A percentile compares a stretch with the other conserved stretches of the same genome.
Conservation (phyloP, 2,797 vertebrate genomes). For the Enteromius mattozi region DNA sequence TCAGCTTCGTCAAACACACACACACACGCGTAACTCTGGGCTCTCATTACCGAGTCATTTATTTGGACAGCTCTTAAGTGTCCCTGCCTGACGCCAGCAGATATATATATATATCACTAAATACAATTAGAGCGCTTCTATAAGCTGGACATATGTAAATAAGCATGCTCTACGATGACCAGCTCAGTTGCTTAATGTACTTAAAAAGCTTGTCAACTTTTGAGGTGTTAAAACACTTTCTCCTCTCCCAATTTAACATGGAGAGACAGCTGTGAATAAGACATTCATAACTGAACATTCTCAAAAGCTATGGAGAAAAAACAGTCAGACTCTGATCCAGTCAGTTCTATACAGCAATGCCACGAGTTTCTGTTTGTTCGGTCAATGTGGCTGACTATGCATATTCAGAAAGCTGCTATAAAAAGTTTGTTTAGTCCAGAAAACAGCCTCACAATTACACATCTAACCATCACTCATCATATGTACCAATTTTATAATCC, state of each 20-base stretch:
- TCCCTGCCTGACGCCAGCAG: constrained; percentile 81
- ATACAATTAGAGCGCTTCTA: constrained; percentile 82
- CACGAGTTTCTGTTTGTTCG: neutral
- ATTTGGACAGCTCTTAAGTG: constrained; percentile 70
- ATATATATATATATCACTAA: constrained; percentile 77
- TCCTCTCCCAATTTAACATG: neutral
- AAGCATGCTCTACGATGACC: constrained; percentile 73
- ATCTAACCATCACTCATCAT: neutral
- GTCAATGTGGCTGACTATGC: neutral
- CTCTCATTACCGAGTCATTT: constrained; percentile 58
- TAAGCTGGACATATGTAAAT: constrained; percentile 78
- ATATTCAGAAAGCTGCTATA: neutral
- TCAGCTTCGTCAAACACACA: constrained; percentile 55
- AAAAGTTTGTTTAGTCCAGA: neutral
- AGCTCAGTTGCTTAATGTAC: neutral
- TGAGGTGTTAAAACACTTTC: neutral
- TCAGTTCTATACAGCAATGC: neutral
- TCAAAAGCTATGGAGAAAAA: neutral
- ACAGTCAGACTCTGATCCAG: neutral
- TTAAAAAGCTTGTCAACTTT: neutral
- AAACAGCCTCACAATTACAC: neutral
- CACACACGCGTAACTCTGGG: constrained; percentile 5
- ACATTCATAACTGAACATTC: neutral
- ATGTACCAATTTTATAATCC: neutral
- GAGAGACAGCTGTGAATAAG: neutral